Conservation (phyloP, 2,888 invertebrate genomes). For the Caenorhabditis sp. region DNA sequence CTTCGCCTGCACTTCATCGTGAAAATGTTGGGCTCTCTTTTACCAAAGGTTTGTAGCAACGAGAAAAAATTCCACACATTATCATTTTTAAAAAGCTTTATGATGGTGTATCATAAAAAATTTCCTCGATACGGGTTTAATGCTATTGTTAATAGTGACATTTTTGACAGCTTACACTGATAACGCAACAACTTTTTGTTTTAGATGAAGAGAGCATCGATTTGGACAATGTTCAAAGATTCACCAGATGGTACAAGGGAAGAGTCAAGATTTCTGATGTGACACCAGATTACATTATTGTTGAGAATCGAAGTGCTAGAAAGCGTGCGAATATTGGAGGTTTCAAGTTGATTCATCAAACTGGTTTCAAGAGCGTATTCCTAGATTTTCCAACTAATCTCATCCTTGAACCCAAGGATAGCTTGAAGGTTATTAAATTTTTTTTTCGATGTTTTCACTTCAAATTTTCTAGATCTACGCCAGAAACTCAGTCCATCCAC, state of each 20-base stretch:
- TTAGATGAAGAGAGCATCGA: constrained; percentile 23
- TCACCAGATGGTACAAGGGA: constrained; percentile 43
- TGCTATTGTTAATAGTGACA: neutral
- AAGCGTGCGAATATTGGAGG: constrained; percentile 22
- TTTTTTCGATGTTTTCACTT: neutral
- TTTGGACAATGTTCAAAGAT: constrained; percentile 37
- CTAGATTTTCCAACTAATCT: constrained; percentile 30
- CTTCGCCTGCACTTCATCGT: neutral
- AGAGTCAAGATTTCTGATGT: constrained; percentile 39
- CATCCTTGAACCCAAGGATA: constrained; percentile 38
- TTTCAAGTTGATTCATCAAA: constrained; percentile 31
- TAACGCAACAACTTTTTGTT: neutral
- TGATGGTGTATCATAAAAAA: neutral
- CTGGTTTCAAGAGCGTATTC: constrained; percentile 24
- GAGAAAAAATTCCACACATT: neutral
- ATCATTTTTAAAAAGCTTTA: too few relatives aligned
- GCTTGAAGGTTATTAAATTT: constrained; percentile 21
- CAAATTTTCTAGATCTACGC: constrained; percentile 30
- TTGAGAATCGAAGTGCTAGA: constrained; percentile 36
- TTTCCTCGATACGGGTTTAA: neutral
- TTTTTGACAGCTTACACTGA: neutral
- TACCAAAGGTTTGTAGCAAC: neutral
- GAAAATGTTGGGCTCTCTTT: neutral
- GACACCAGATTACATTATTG: constrained; percentile 24
- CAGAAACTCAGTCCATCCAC: constrained; percentile 11